Conservation (phyloP, 2,113 vertebrate species). For the Australoheros scitulus region DNA sequence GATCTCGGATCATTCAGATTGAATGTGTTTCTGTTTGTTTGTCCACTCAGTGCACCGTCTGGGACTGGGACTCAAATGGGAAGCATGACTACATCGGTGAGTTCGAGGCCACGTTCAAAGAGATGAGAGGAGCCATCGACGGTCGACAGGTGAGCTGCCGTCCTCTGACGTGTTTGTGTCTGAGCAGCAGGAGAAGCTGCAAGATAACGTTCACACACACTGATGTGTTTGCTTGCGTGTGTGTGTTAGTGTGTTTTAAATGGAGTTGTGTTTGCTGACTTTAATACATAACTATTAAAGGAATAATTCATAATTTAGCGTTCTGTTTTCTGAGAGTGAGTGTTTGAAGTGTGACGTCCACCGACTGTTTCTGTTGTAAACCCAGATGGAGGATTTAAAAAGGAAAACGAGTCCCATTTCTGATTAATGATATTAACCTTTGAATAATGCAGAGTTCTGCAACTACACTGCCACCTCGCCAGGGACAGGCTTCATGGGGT, state of each 20-base stretch:
- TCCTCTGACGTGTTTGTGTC: rapidly evolving
- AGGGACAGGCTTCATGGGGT: too few species aligned
- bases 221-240: too few species aligned
- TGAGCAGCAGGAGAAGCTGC: too few species aligned
- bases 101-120: constrained; percentile 92
- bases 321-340: not conserved
- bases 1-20: not conserved
- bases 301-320: not conserved
- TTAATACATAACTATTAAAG: not conserved
- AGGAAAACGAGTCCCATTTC: not conserved
- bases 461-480: too few species aligned
- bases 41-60: constrained; percentile 72
- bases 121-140: constrained; percentile 95
- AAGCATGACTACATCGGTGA: constrained; percentile 99
- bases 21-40: not conserved
- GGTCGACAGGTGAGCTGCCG: constrained; percentile 87
- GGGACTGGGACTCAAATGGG: constrained; percentile 99
- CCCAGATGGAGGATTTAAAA: too few species aligned
- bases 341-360: not conserved
- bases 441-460: too few species aligned
- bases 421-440: not conserved
- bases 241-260: not conserved
- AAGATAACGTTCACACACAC: too few species aligned
- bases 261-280: not conserved
- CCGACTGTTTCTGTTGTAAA: too few species aligned